These are phyloP conservation scores for Macroglossus sobrinus DNA, from an alignment of 2,113 vertebrate species.

Conservation along the genomic window DNA sequence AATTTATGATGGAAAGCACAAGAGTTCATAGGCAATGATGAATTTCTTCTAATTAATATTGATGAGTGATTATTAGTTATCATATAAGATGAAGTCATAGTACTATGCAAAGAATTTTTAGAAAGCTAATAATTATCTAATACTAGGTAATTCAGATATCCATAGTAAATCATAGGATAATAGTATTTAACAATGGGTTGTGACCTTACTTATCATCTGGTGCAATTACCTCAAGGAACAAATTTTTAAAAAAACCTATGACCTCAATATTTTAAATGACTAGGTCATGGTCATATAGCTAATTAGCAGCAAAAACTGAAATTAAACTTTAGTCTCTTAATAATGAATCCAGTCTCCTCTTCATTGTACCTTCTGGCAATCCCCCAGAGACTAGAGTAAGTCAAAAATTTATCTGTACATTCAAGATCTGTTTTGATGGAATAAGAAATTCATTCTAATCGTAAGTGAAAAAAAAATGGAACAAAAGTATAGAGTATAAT, in stretches of 20 bases:
- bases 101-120: conserved; percentile 27
- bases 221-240: neutral
- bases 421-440: neutral
- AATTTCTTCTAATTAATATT: conserved; percentile 55
- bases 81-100: conserved; percentile 22
- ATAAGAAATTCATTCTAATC: neutral
- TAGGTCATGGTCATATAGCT: neutral
- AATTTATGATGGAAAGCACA: neutral
- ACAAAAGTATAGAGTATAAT: neutral
- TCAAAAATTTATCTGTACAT: neutral
- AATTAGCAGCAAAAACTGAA: conserved; percentile 19
- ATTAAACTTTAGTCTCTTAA: neutral
- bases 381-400: neutral
- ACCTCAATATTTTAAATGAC: neutral
- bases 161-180: neutral
- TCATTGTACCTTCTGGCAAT: neutral
- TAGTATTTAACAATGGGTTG: neutral
- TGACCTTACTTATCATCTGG: neutral
- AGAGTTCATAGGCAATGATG: conserved; percentile 46
- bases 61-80: conserved; percentile 51
- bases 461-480: neutral
- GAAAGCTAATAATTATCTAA: conserved; percentile 59
- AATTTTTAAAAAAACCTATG: conserved; percentile 6
- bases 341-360: neutral
- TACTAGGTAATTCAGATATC: conserved; percentile 46